A percentile compares a stretch with the other conserved stretches of the same genome.
Evolutionary conservation across 1,140 invertebrate genomes (phyloP).

Genomic region (Drosophila subobscura): DNA sequence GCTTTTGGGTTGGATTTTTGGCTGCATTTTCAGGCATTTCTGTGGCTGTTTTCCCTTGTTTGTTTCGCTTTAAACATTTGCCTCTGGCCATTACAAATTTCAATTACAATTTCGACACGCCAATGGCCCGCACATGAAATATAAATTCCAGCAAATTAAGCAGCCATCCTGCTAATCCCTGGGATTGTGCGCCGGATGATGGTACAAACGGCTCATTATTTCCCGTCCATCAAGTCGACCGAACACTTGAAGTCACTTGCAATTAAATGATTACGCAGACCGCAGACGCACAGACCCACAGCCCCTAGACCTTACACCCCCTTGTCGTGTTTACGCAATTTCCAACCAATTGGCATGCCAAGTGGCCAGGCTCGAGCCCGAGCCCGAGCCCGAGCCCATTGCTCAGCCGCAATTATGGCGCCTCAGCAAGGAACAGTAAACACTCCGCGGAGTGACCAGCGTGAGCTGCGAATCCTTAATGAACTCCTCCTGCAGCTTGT

Average conservation of each 20-base stretch:
- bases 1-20: too few species aligned
- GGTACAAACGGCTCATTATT: slow-evolving; percentile 46
- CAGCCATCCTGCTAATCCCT: slow-evolving; percentile 9
- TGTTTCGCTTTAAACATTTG: too few species aligned
- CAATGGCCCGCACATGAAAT: slow-evolving; percentile 23
- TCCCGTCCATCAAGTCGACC: slow-evolving; percentile 27
- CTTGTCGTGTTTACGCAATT: slow-evolving; percentile 55
- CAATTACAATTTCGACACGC: slow-evolving; percentile 7
- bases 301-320: background rate
- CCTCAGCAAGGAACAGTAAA: slow-evolving; percentile 24
- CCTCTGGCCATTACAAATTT: slow-evolving; percentile 39
- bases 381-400: slow-evolving; percentile 1
- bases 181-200: slow-evolving; percentile 3
- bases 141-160: slow-evolving; percentile 29
- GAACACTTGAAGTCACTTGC: slow-evolving; percentile 47
- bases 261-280: slow-evolving; percentile 53
- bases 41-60: too few species aligned
- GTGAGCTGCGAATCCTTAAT: slow-evolving; percentile 44
- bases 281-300: background rate
- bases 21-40: too few species aligned
- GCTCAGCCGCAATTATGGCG: slow-evolving; percentile 32
- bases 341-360: slow-evolving; percentile 69
- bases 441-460: slow-evolving; percentile 41
- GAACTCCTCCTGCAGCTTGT: slow-evolving; percentile 11
- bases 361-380: too few species aligned